A percentile compares a stretch with the other conserved stretches of the same genome.
Evolutionary conservation across 1,140 invertebrate species (phyloP).

Genomic region (Brachionus sp.): DNA sequence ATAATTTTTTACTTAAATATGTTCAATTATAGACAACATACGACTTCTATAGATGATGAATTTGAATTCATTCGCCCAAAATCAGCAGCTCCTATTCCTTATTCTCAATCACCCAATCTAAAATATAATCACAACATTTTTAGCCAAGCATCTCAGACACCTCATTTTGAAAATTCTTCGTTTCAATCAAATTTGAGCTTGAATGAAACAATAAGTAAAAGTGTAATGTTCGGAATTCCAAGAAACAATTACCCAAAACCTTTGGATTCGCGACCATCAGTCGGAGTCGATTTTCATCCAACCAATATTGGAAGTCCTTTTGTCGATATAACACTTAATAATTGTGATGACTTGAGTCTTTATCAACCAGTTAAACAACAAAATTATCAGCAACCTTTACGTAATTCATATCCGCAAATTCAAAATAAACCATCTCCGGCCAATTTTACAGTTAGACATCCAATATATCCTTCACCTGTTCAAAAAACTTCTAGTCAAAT

Average conservation of each 20-base stretch:
- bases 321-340: conserved; percentile 20
- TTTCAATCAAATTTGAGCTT: background rate
- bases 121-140: conserved; percentile 6
- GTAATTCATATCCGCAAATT: background rate
- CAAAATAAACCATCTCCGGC: background rate
- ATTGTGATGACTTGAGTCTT: conserved; percentile 20
- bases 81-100: background rate
- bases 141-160: background rate
- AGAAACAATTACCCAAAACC: background rate
- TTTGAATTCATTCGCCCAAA: conserved; percentile 17
- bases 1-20: background rate
- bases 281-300: conserved; percentile 9
- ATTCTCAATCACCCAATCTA: background rate
- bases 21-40: background rate
- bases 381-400: background rate
- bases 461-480: background rate
- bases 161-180: background rate
- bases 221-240: conserved; percentile 37
- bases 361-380: background rate
- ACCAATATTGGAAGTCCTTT: background rate
- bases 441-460: background rate
- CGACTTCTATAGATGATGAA: background rate
- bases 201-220: conserved; percentile 7
- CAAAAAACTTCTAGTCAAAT: background rate
- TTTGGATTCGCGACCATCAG: background rate